Percentiles rank a stretch among this genome's conserved stretches.
Evolutionary conservation across 2,797 vertebrate genomes (phyloP).

Genomic region (Brachymystax lenok): DNA sequence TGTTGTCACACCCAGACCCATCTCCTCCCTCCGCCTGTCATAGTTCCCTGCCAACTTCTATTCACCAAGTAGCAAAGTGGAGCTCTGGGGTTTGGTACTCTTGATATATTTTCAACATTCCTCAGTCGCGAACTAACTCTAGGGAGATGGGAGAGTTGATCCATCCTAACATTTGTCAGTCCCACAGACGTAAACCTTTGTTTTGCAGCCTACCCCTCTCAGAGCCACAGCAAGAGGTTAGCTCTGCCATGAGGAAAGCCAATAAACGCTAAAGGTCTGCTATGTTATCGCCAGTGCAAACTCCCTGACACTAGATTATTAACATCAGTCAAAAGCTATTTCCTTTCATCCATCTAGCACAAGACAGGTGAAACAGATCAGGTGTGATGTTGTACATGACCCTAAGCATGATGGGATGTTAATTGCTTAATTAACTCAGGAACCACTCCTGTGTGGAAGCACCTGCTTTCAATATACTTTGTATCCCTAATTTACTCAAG

Average conservation of each 20-base stretch:
- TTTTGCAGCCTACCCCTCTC: neutral
- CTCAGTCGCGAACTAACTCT: constrained; percentile 2
- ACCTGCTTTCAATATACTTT: too few relatives aligned
- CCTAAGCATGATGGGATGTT: too few relatives aligned
- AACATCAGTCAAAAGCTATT: neutral
- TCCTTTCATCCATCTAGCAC: neutral
- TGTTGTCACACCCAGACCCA: neutral
- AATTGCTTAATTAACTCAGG: too few relatives aligned
- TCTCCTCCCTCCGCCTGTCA: constrained; percentile 12
- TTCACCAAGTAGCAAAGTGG: constrained; percentile 34
- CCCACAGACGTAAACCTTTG: constrained; percentile 23
- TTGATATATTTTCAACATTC: neutral
- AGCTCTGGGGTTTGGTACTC: neutral
- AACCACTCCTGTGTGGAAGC: too few relatives aligned
- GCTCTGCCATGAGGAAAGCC: constrained; percentile 7
- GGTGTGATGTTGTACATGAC: too few relatives aligned
- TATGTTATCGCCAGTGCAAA: neutral
- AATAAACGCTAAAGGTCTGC: neutral
- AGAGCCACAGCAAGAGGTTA: constrained; percentile 16
- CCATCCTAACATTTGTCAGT: constrained; percentile 29
- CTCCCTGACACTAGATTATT: constrained; percentile 1
- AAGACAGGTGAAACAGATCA: too few relatives aligned
- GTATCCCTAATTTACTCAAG: too few relatives aligned
- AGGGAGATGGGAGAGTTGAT: constrained; percentile 19
- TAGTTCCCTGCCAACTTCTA: constrained; percentile 23